Percentiles rank a stretch among this genome's conserved stretches.
These are phyloP conservation scores for Campoletis raptor DNA, from an alignment of 2,888 invertebrate species.

Conservation along the genomic window DNA sequence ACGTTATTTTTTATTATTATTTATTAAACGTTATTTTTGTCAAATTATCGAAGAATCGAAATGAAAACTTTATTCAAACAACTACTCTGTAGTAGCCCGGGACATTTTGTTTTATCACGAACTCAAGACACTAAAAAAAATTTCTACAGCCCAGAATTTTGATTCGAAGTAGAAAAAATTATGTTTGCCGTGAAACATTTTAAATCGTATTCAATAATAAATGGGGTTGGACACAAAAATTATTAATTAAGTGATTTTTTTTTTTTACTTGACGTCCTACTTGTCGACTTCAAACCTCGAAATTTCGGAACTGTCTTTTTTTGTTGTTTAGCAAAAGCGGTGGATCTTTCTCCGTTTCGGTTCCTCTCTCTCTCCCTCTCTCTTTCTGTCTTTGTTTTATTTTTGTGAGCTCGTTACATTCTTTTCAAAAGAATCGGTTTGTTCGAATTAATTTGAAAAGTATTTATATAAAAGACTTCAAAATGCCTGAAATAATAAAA, in stretches of 20 bases:
- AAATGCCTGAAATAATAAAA: neutral
- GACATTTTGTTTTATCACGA: neutral
- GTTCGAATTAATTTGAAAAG: neutral
- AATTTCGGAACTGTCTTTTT: neutral
- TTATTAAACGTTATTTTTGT: neutral
- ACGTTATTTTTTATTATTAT: no score
- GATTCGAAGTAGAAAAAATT: neutral
- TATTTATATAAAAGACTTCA: neutral
- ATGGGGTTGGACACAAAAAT: neutral
- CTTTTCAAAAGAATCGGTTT: neutral
- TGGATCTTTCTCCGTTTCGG: neutral
- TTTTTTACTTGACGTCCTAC: neutral
- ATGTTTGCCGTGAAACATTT: neutral
- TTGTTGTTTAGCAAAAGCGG: neutral
- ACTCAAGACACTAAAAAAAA: neutral
- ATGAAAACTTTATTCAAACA: neutral
- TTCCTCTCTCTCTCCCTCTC: neutral
- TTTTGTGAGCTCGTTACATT: no score
- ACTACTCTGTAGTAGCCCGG: neutral
- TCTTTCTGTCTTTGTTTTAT: neutral
- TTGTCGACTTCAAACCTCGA: neutral
- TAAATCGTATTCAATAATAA: neutral
- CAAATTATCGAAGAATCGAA: neutral
- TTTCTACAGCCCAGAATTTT: neutral
- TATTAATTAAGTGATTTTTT: neutral